A percentile compares a stretch with the other conserved stretches of the same genome.
These are phyloP conservation scores for Ophioninae sp. DNA, from an alignment of 2,888 invertebrate genomes.

Conservation along the genomic window DNA sequence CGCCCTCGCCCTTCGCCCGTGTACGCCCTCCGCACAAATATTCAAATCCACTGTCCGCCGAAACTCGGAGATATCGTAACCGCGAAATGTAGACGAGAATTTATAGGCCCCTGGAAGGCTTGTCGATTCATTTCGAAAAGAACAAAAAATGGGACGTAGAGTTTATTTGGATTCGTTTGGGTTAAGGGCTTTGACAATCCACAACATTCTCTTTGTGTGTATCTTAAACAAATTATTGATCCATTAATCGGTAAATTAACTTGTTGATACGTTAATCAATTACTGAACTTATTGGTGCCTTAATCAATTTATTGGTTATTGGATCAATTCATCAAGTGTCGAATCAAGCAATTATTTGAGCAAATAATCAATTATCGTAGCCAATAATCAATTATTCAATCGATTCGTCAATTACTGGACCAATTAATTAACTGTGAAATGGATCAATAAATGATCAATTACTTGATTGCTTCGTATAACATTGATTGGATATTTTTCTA, in stretches of 20 bases:
- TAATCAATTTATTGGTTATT: too few species aligned
- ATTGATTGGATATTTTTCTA: neutral
- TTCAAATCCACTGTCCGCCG: slow-evolving; percentile 60
- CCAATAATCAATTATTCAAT: too few species aligned
- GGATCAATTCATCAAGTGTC: too few species aligned
- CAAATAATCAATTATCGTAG: neutral
- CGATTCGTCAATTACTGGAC: too few species aligned
- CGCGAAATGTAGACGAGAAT: neutral
- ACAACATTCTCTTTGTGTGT: neutral
- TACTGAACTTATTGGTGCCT: too few species aligned
- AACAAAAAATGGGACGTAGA: neutral
- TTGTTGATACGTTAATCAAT: too few species aligned
- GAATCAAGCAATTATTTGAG: too few species aligned
- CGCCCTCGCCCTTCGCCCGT: slow-evolving; percentile 47
- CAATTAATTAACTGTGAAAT: too few species aligned
- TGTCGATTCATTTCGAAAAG: neutral
- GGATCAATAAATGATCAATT: too few species aligned
- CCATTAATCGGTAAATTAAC: neutral
- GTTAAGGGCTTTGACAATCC: too few species aligned
- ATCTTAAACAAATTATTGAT: neutral
- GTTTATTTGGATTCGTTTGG: too few species aligned
- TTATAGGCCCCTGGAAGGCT: neutral
- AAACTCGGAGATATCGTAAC: slow-evolving; percentile 7
- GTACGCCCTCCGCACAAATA: slow-evolving; percentile 46
- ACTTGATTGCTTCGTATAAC: neutral